A percentile compares a stretch with the other conserved stretches of the same genome.
Conservation (phyloP, 1,140 invertebrate species). For the Ceratoteleas bidentatus region DNA sequence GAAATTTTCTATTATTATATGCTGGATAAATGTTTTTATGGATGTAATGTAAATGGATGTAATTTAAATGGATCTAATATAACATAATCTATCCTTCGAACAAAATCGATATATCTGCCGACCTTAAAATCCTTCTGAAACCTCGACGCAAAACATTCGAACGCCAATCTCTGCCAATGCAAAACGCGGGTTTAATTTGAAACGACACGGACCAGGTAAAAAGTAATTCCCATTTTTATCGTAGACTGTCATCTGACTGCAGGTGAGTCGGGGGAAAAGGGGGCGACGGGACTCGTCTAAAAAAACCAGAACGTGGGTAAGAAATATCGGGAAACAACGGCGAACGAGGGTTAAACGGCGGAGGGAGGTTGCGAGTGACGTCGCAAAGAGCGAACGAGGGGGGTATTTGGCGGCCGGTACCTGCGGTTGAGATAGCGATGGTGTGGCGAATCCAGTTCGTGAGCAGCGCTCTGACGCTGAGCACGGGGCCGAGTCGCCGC, state of each 20-base stretch:
- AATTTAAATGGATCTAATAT: no score
- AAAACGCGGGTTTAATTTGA: no score
- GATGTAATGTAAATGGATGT: no score
- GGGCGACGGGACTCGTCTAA: neutral
- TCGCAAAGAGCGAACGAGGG: slow-evolving; percentile 46
- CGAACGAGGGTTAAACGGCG: slow-evolving; percentile 51
- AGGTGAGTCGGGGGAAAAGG: no score
- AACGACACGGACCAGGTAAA: no score
- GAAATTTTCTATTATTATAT: no score
- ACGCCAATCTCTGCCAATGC: no score
- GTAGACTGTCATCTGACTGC: slow-evolving; percentile 14
- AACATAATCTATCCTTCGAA: no score
- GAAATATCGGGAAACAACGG: slow-evolving; percentile 41
- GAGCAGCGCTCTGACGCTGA: slow-evolving; percentile 75
- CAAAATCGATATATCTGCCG: no score
- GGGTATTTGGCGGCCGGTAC: slow-evolving; percentile 75
- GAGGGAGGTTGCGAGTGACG: slow-evolving; percentile 56
- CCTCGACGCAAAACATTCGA: no score
- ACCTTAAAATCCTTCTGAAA: no score
- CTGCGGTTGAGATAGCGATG: slow-evolving; percentile 76
- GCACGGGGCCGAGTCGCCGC: slow-evolving; percentile 67
- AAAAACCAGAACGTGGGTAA: slow-evolving; percentile 26
- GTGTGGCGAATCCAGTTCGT: slow-evolving; percentile 67
- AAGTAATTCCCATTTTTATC: slow-evolving; percentile 14
- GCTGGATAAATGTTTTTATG: no score